Base-by-base conservation (phyloP, 1,140 invertebrate species). In the Cotesia typhae region DNA sequence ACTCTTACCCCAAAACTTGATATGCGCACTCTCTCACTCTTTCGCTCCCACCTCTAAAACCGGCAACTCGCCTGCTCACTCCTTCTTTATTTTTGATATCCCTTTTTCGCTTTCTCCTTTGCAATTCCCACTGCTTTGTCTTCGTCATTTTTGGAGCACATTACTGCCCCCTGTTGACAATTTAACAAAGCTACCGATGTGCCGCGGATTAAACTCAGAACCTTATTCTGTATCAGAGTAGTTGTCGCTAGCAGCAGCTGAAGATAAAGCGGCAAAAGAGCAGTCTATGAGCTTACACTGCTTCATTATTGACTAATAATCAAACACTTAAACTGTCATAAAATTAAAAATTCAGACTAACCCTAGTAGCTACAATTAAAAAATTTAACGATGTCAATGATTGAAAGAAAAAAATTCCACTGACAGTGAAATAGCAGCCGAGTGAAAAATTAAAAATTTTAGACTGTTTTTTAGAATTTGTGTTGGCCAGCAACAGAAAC, bases 201-300 rank as follows among this genome's bases (percentile, higher is more conserved):
- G 79, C 83, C 82, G 82, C 83, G 83, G 83, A 85, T 86, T 84
- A 86, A 84, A 87, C 83, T 85, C 82, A 82, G 77, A 72, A 38
- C 17, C 36, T n/a, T 57, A 35, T 64, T 57, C 35, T 51, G 37
- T 52, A 67, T 52, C 36, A 4, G 37, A 53, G 60, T 38, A 37
- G 53, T 55, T 53, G 20, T 38, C 20, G 53, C 53, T 36, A 20
- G 52, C 52, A 14, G n/a, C 53, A 57, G 60, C n/a, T 5, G 41
- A 47, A 47, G 41, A 47, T 47, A 47, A 47, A 47, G 41, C 41
- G 41, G 41, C 41, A 47, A 47, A 47, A 47, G 41, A 47, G 41
- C 41, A 47, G 41, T 10, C 41, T 47, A 47, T 47, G 41, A 10
- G 41, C 41, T 47, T 47, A 47, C 28, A 5, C 41, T 9, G 5